phyloP scores from a whole-genome alignment of 2,113 vertebrate species.

The Emydura subglobosa region DNA sequence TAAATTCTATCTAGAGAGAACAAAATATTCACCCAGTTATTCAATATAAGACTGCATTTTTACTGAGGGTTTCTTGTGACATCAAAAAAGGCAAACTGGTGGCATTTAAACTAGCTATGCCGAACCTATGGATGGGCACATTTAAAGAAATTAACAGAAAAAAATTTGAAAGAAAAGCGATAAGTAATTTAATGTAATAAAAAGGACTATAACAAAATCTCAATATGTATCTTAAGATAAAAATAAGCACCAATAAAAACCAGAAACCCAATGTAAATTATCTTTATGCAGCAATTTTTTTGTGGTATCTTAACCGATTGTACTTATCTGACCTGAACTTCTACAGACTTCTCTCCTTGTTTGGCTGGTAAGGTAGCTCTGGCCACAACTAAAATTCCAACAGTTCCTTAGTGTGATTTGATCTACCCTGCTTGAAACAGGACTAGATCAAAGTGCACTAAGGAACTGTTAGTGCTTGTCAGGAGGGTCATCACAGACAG shows the following conservation, averaged over 20 bases:
- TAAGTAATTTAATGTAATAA: not conserved
- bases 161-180: not conserved
- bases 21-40: slow-evolving; percentile 16
- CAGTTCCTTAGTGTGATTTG: not conserved
- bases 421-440: not conserved
- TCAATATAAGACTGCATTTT: slow-evolving; percentile 1
- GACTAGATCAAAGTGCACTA: not conserved
- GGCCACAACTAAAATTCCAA: not conserved
- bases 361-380: not conserved
- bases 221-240: not conserved
- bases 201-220: not conserved
- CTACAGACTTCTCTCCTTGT: not conserved
- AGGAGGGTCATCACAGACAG: not conserved
- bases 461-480: not conserved
- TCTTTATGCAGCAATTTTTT: fast-evolving
- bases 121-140: not conserved
- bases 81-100: not conserved
- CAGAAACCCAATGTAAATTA: not conserved
- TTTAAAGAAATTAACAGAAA: not conserved
- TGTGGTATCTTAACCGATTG: not conserved
- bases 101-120: not conserved
- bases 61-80: not conserved
- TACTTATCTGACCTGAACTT: not conserved
- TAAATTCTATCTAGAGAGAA: slow-evolving; percentile 29
- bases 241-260: not conserved